Evolutionary conservation across 1,140 invertebrate genomes (phyloP).

Genomic region (Zophobas atratus): DNA sequence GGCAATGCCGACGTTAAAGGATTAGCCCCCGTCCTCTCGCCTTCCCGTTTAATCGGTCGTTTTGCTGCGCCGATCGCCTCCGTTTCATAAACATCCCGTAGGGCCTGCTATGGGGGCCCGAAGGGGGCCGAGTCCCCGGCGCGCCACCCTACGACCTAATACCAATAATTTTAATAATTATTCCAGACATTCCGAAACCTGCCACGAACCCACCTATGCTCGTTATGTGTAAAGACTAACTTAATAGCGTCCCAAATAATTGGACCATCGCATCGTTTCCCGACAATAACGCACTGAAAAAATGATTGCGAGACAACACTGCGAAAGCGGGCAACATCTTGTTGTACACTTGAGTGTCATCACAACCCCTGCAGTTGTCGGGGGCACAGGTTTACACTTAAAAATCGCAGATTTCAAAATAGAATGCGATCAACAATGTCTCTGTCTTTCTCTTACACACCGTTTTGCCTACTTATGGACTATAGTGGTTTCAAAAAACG

Average conservation of each 20-base stretch:
- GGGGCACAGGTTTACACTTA: too few species aligned
- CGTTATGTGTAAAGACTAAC: conserved; percentile 26
- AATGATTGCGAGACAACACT: too few species aligned
- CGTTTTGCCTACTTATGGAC: too few species aligned
- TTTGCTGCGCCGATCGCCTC: conserved; percentile 37
- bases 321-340: too few species aligned
- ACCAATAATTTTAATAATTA: conserved; percentile 42
- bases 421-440: not conserved
- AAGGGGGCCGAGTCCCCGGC: not conserved
- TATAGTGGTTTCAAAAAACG: too few species aligned
- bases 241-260: conserved; percentile 26
- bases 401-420: not conserved
- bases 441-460: too few species aligned
- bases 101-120: conserved; percentile 1
- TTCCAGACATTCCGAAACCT: conserved; percentile 31
- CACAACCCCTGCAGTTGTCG: too few species aligned
- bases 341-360: too few species aligned
- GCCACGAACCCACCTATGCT: conserved; percentile 15
- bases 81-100: conserved; percentile 34
- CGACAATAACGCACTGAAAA: too few species aligned
- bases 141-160: not conserved
- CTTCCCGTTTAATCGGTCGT: conserved; percentile 39
- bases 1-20: conserved; percentile 35
- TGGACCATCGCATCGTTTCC: not conserved
- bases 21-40: conserved; percentile 39